These are phyloP conservation scores for Tetrao urogallus DNA, from an alignment of 2,113 vertebrate genomes.

Conservation along the genomic window DNA sequence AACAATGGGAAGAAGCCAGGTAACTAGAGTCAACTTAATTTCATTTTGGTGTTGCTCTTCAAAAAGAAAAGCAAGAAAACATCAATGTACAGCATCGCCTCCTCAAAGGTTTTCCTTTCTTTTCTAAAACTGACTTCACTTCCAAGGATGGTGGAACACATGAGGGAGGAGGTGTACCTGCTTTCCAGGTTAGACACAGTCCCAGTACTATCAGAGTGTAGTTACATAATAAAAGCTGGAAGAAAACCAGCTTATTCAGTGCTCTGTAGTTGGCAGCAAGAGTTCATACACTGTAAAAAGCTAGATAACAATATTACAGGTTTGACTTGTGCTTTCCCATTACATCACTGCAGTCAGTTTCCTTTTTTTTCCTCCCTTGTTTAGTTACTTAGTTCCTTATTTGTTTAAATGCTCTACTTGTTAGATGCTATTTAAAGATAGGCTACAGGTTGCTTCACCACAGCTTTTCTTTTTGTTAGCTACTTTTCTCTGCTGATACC, in stretches of 20 bases:
- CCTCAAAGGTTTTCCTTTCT: background rate
- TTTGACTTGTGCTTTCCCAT: background rate
- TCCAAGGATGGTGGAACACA: background rate
- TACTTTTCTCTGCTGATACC: background rate
- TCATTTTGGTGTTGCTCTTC: background rate
- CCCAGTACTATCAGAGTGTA: background rate
- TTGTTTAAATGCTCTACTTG: background rate
- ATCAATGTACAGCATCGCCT: rapidly evolving
- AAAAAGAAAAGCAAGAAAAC: background rate
- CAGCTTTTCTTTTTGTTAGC: background rate
- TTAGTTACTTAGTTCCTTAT: background rate
- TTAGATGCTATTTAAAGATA: background rate
- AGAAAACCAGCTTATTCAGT: background rate
- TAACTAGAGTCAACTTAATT: background rate
- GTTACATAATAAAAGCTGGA: background rate
- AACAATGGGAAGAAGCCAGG: background rate
- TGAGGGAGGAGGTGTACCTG: background rate
- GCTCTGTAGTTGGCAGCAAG: background rate
- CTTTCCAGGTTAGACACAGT: background rate
- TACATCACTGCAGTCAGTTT: background rate
- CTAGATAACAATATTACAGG: rapidly evolving
- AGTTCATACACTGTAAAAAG: background rate
- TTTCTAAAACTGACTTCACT: background rate
- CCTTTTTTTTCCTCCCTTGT: background rate
- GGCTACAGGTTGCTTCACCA: background rate